Percentiles rank a stretch among this genome's conserved stretches.
phyloP scores from a whole-genome alignment of 2,113 vertebrate genomes.

The Mixornis gularis region DNA sequence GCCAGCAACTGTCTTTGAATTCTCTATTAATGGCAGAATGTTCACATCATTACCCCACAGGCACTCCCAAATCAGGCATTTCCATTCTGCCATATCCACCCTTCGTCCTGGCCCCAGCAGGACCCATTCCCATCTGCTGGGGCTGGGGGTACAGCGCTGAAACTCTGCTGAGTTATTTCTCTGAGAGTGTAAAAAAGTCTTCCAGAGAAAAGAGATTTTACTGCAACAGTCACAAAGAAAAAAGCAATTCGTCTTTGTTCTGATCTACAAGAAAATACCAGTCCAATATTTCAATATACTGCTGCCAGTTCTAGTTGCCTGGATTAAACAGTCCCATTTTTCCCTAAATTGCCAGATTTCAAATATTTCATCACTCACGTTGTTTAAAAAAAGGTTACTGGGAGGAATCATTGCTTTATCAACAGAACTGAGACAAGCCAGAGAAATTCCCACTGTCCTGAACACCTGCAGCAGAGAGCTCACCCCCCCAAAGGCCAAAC shows the following conservation, averaged over 20 bases:
- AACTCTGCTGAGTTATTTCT: background rate
- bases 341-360: background rate
- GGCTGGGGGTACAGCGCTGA: background rate
- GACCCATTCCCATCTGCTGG: background rate
- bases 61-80: background rate
- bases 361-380: background rate
- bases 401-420: background rate
- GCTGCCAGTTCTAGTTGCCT: background rate
- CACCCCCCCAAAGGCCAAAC: background rate
- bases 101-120: background rate
- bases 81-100: background rate
- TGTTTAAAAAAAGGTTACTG: background rate
- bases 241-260: background rate
- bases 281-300: background rate
- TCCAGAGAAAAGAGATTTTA: background rate
- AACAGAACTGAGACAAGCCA: background rate
- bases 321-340: background rate
- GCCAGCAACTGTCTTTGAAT: background rate
- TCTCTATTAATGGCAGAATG: background rate
- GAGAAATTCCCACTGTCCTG: background rate
- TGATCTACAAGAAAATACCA: background rate
- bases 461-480: background rate
- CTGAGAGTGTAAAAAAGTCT: background rate
- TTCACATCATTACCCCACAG: background rate
- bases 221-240: background rate